Base-by-base conservation (phyloP, 2,888 invertebrate species). In the Neoascia interrupta region DNA sequence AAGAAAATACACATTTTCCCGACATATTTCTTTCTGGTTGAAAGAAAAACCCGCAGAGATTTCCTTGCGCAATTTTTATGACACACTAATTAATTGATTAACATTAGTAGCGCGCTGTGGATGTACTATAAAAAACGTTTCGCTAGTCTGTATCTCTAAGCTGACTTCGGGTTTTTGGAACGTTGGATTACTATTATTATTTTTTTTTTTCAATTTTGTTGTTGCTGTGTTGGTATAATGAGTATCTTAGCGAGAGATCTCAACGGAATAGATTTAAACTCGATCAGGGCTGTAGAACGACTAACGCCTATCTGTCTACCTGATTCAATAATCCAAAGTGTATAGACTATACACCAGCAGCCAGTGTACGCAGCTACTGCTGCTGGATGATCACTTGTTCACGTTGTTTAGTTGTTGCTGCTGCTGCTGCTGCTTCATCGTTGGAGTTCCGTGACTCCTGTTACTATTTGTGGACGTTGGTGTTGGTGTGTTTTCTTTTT, bases 261-360 rank as follows among this genome's bases (percentile, higher is more conserved):
- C 82, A 83, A 84, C 83, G 84, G 84, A 85, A 84, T 86, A 85
- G 87, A 85, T 87, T 87, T 86, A 84, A 87, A 87, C 89, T 88
- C 89, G 89, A 88, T 86, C 88, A 88, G 86, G 86, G 88, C 88
- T 86, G 87, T 85, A 84, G 88, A 88, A 88, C 88, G 87, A 89
- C 88, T 88, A 88, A 88, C 87, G 88, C 88, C 89, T 89, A 84
- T 85, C 87, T 88, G 88, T 88, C 88, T 88, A 87, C 88, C 89
- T 88, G 86, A 86, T 87, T 87, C 88, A 85, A 85, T 84, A 84
- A 84, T 83, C 84, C 83, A 81, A 82, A 82, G 82, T 82, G 81
- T 81, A 73, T 73, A 79, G 58, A n/a, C n/a, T n/a, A n/a, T 56
- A 73, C 73, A 79, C 61, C 70, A 79, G 79, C 79, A 79, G 79